These are phyloP conservation scores for Lophius americanus DNA, from an alignment of 2,797 vertebrate species.

Conservation along the genomic window DNA sequence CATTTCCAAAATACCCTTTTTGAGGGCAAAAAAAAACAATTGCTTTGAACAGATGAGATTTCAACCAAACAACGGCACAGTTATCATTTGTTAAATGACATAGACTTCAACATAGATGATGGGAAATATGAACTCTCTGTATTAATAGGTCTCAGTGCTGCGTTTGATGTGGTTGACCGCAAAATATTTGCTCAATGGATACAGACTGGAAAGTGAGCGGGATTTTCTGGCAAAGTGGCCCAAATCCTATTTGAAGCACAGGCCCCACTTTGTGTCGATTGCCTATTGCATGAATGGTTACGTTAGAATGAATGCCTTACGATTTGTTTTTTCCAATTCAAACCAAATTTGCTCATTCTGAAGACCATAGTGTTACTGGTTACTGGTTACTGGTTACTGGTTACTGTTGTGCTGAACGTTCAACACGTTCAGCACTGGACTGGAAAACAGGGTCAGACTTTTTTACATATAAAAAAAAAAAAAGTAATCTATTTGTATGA, in stretches of 20 bases:
- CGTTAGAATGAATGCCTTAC: background rate
- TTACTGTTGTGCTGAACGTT: too few species aligned
- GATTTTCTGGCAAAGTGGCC: conserved; percentile 1
- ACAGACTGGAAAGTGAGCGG: background rate
- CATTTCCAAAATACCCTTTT: background rate
- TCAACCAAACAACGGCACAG: background rate
- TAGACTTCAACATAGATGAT: background rate
- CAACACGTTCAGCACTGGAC: too few species aligned
- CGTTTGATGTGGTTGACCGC: background rate
- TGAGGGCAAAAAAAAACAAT: background rate
- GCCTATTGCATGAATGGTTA: background rate
- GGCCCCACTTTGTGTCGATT: background rate
- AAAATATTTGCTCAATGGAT: background rate
- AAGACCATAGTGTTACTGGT: too few species aligned
- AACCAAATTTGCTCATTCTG: too few species aligned
- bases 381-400: too few species aligned
- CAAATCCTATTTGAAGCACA: conserved; percentile 7
- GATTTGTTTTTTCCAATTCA: too few species aligned
- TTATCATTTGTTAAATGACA: background rate
- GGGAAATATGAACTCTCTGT: background rate
- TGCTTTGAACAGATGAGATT: background rate
- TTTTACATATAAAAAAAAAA: too few species aligned
- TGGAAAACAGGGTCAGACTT: too few species aligned
- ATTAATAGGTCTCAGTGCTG: background rate
- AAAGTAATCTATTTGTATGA: too few species aligned